A percentile compares a stretch with the other conserved stretches of the same genome.
phyloP scores from a whole-genome alignment of 2,113 vertebrate species.

The Salvelinus sp. region DNA sequence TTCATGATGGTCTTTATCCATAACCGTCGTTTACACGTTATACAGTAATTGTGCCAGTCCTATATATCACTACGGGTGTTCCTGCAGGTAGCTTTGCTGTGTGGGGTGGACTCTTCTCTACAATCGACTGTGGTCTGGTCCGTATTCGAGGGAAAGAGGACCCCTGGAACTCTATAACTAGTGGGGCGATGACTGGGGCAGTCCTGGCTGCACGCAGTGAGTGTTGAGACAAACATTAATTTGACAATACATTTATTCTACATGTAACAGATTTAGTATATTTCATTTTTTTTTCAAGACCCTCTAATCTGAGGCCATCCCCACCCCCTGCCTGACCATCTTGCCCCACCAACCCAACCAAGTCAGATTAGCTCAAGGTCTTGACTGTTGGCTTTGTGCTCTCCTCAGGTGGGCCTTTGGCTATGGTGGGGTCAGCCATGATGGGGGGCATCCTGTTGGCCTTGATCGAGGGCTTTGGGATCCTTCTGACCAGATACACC shows the following conservation, averaged over 20 bases:
- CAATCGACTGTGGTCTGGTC: constrained; percentile 95
- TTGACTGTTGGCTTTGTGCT: constrained; percentile 12
- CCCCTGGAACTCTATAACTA: constrained; percentile 97
- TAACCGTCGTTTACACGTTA: too few species aligned
- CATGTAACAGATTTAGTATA: too few species aligned
- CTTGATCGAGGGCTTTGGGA: constrained; percentile 94
- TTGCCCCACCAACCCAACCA: constrained; percentile 85
- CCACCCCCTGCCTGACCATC: constrained; percentile 85
- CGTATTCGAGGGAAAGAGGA: constrained; percentile 93
- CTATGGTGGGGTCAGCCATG: constrained; percentile 92
- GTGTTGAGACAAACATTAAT: constrained; percentile 36
- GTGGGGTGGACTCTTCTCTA: constrained; percentile 97
- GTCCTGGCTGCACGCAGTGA: constrained; percentile 95
- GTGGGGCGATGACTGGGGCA: constrained; percentile 93
- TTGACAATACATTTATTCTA: neutral
- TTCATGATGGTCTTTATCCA: too few species aligned
- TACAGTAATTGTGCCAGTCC: too few species aligned
- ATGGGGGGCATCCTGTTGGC: constrained; percentile 96
- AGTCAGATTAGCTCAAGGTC: constrained; percentile 37
- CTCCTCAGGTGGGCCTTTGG: constrained; percentile 85
- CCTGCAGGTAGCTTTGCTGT: constrained; percentile 90
- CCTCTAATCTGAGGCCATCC: constrained; percentile 86
- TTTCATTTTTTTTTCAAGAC: too few species aligned
- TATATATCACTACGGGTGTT: neutral
- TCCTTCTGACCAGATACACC: constrained; percentile 90